Percentiles rank a stretch among this genome's conserved stretches.
Evolutionary conservation across 1,140 invertebrate genomes (phyloP).

Genomic region (Oncopeltus fasciatus): DNA sequence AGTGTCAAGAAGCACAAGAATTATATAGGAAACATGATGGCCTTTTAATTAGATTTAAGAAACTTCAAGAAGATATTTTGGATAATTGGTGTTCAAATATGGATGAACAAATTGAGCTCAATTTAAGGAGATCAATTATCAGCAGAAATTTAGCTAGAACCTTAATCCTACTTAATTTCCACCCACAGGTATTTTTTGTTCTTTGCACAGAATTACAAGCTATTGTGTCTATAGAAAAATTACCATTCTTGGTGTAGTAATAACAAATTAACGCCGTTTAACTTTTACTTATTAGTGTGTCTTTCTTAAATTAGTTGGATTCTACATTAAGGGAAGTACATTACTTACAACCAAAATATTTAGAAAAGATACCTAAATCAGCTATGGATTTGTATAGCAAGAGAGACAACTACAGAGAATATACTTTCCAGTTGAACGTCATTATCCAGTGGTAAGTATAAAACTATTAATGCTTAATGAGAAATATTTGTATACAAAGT

Average conservation of each 20-base stretch:
- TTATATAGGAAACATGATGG: conserved; percentile 44
- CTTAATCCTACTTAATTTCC: conserved; percentile 57
- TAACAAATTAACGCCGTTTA: neutral
- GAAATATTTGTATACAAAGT: no score
- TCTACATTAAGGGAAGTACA: conserved; percentile 61
- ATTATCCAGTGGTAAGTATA: conserved; percentile 51
- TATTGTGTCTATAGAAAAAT: neutral
- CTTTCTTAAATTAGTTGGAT: conserved; percentile 32
- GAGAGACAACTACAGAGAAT: conserved; percentile 46
- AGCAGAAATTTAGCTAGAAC: conserved; percentile 40
- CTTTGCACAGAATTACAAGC: neutral
- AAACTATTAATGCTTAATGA: no score
- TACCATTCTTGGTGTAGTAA: neutral
- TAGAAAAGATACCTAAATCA: conserved; percentile 48
- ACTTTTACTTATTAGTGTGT: neutral
- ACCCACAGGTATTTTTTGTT: conserved; percentile 35
- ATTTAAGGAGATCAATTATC: conserved; percentile 49
- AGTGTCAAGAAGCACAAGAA: conserved; percentile 27
- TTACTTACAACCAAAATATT: conserved; percentile 50
- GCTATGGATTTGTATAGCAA: conserved; percentile 46
- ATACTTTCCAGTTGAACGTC: conserved; percentile 46
- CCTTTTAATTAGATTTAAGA: conserved; percentile 45
- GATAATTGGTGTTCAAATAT: conserved; percentile 47
- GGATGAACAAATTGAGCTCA: conserved; percentile 43
- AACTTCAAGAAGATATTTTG: conserved; percentile 48